Conservation (phyloP, 2,113 vertebrate genomes). For the Herpailurus yagouaroundi region DNA sequence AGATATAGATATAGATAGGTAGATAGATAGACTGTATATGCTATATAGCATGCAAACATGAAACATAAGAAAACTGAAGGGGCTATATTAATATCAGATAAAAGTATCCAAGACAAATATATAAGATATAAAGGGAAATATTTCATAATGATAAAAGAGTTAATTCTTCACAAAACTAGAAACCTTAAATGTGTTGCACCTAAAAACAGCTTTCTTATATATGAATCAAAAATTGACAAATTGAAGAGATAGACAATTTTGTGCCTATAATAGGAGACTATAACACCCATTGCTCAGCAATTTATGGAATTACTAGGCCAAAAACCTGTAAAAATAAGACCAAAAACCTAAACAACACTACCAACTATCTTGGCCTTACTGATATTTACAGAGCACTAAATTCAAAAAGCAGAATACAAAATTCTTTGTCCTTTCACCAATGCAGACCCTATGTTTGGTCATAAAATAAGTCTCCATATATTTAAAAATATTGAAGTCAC, state of each 20-base stretch:
- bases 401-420: not conserved
- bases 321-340: not conserved
- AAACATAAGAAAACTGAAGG: not conserved
- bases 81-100: not conserved
- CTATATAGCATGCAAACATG: not conserved
- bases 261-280: not conserved
- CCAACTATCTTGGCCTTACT: not conserved
- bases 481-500: not conserved
- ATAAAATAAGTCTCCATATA: not conserved
- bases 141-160: not conserved
- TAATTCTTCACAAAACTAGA: conserved; percentile 2
- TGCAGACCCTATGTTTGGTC: not conserved
- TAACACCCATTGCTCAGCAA: not conserved
- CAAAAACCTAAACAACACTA: not conserved
- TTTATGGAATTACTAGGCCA: not conserved
- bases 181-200: not conserved
- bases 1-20: no score
- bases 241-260: not conserved
- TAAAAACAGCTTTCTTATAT: not conserved
- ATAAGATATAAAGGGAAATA: not conserved
- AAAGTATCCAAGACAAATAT: not conserved
- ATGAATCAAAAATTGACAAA: conserved; percentile 1
- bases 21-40: no score
- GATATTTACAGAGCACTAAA: not conserved
- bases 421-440: not conserved